Base-by-base conservation (phyloP, 2,113 vertebrate species). In the Cercocebus atys region DNA sequence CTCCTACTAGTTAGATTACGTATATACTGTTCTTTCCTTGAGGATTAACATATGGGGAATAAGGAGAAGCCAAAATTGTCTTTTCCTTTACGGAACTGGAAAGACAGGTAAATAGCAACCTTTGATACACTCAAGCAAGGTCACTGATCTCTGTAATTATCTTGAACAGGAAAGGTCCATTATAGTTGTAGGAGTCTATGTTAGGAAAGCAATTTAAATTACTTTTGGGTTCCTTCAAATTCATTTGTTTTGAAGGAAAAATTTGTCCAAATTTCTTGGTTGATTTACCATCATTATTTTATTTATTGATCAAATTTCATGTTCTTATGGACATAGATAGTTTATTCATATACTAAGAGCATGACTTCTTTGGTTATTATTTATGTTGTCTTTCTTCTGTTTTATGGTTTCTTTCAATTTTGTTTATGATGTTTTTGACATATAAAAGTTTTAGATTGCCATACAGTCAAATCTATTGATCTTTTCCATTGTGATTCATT, bases 401-500 rank as follows among this genome's bases (percentile, higher is more conserved):
- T 93, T 94, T 73, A 52, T 88, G 27, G 11, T 52, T 76, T 95
- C 45, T 66, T 18, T 45, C 57, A 55, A 50, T 64, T 76, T 68
- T 83, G 7, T 55, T 78, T 59, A 80, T 80, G 35, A 25, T 75
- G 3, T 80, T 86, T 94, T 91, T 75, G 35, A 82, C 27, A 25
- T 76, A 57, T 18, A 45, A 50, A 75, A 61, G 5, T 84, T 94
- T 95, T 85, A 85, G 70, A 52, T 92, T 66, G 66, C 47, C 82
- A 11, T 52, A 55, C 30, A 45, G 47, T 70, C 78, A 72, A 78
- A 57, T 40, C 11, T 35, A 59, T 47, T 55, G 30, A 64, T 50
- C 20, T 84, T 93, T 95, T 91, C 52, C n/a, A 66, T 84, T 89
- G 78, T 84, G 45, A 80, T 80, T 72, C 88, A 88, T 94, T 81